Conservation (phyloP, 2,797 vertebrate species). For the Bovichtus variegatus region DNA sequence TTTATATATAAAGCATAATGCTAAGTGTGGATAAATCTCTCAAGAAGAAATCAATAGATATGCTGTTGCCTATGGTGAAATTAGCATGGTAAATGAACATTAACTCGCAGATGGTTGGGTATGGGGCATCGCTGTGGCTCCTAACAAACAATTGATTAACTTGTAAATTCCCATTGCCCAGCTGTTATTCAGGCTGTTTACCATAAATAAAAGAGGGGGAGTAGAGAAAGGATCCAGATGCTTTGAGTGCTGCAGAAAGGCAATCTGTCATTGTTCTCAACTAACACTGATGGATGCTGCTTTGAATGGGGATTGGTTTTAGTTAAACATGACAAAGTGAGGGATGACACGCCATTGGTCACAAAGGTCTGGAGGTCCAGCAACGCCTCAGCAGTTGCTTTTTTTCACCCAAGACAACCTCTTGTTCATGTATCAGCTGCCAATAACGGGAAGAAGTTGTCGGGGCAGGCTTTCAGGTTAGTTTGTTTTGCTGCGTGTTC, state of each 20-base stretch:
- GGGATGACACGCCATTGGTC: conserved; percentile 89
- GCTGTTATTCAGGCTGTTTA: conserved; percentile 89
- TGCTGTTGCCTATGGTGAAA: conserved; percentile 78
- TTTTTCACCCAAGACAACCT: conserved; percentile 73
- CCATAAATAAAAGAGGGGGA: conserved; percentile 85
- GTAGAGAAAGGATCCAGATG: conserved; percentile 87
- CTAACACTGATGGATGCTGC: conserved; percentile 92
- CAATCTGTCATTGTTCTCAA: conserved; percentile 88
- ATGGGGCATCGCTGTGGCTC: conserved; percentile 77
- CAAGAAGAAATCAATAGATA: conserved; percentile 76
- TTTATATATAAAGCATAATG: conserved; percentile 45
- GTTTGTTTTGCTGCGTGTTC: conserved; percentile 56
- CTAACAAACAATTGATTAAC: conserved; percentile 90
- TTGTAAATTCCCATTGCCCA: conserved; percentile 88
- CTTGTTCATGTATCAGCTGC: conserved; percentile 80
- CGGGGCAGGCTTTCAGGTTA: conserved; percentile 57
- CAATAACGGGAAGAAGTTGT: conserved; percentile 77
- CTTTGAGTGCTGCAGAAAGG: conserved; percentile 84
- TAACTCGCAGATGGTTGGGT: conserved; percentile 85
- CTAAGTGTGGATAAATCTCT: conserved; percentile 61
- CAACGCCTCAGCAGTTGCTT: conserved; percentile 78
- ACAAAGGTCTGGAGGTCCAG: conserved; percentile 83
- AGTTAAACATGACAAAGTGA: conserved; percentile 94
- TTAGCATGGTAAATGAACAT: conserved; percentile 86
- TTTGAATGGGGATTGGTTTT: conserved; percentile 92